Percentiles rank a stretch among this genome's conserved stretches.
Conservation (phyloP, 2,888 invertebrate species). For the Volucella bombylans region DNA sequence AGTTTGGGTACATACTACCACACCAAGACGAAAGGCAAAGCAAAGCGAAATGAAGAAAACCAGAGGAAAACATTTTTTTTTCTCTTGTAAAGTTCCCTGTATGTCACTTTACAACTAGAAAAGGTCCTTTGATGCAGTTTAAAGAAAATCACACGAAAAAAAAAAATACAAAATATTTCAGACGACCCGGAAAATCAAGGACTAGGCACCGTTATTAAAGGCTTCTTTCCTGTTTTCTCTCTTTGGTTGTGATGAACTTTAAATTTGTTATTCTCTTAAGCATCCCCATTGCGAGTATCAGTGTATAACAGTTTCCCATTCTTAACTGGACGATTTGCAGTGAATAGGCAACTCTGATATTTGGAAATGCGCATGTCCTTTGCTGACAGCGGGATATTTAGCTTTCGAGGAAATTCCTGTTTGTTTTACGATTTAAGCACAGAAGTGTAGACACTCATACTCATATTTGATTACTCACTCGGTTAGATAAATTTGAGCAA, state of each 20-base stretch:
- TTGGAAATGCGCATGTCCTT: no score
- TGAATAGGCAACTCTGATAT: no score
- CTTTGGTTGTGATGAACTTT: neutral
- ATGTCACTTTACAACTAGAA: neutral
- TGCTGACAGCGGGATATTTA: no score
- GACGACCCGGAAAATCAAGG: constrained; percentile 29
- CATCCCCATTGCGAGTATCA: no score
- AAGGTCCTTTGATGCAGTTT: constrained; percentile 18
- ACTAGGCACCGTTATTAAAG: constrained; percentile 7
- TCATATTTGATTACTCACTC: no score
- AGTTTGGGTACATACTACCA: constrained; percentile 3
- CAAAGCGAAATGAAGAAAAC: neutral
- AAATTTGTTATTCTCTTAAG: neutral
- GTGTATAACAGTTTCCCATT: no score
- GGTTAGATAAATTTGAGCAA: neutral
- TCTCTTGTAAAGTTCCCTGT: neutral
- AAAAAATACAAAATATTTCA: neutral
- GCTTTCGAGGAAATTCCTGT: no score
- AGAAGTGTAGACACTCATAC: no score
- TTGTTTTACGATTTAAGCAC: no score
- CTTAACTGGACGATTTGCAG: no score
- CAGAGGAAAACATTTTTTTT: neutral
- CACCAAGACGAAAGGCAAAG: neutral
- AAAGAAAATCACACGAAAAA: neutral
- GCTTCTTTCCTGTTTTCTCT: neutral